Conservation (phyloP, 1,140 invertebrate species). For the Hormaphis cornu region DNA sequence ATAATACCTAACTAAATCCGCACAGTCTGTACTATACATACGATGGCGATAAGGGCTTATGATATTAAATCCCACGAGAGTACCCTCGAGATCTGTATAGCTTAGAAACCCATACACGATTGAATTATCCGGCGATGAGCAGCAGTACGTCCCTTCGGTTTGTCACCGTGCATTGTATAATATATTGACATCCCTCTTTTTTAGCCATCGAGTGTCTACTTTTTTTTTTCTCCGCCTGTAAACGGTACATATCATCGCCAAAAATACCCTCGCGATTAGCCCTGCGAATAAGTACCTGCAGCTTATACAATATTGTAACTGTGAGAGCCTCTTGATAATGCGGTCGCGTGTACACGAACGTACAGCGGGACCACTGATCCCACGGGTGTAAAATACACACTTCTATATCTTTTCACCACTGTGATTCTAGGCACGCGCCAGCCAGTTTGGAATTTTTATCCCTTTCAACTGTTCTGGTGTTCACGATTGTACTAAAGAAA, state of each 20-base stretch:
- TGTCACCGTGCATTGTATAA: not conserved
- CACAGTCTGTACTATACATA: no score
- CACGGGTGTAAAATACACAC: slow-evolving; percentile 3
- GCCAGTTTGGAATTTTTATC: no score
- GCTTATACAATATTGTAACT: no score
- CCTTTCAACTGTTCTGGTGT: no score
- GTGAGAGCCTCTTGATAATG: not conserved
- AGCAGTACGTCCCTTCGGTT: not conserved
- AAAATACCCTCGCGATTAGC: not conserved
- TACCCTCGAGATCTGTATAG: no score
- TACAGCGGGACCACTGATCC: not conserved
- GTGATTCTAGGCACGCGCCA: no score
- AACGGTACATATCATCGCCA: not conserved
- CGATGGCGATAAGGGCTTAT: no score
- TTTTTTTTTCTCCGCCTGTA: not conserved
- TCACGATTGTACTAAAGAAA: no score
- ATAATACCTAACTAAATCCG: no score
- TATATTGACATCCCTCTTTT: not conserved
- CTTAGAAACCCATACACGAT: slow-evolving; percentile 2
- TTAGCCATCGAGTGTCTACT: not conserved
- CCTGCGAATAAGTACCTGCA: not conserved
- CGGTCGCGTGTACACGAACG: slow-evolving; percentile 11
- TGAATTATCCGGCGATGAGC: not conserved
- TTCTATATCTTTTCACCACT: not conserved
- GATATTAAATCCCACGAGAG: not conserved